phyloP scores from a whole-genome alignment of 2,113 vertebrate genomes.

The Centropus unirufus region DNA sequence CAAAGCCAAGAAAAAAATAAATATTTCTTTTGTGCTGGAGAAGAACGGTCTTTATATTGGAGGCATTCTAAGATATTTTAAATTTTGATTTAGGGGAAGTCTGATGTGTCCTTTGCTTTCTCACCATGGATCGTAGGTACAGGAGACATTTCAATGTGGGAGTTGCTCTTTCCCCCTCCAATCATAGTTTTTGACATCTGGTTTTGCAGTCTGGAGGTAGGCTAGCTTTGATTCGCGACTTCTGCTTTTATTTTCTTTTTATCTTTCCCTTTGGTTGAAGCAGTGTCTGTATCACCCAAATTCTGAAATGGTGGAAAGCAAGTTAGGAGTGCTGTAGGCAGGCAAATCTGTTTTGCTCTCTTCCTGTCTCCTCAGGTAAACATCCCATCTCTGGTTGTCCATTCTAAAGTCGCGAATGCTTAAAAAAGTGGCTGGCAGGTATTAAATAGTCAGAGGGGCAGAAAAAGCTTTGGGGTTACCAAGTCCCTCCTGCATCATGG shows the following conservation, averaged over 20 bases:
- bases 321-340: neutral
- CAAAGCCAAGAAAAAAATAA: neutral
- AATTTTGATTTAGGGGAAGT: neutral
- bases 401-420: neutral
- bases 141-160: neutral
- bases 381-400: neutral
- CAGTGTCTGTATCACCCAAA: neutral
- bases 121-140: neutral
- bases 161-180: neutral
- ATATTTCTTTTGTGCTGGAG: neutral
- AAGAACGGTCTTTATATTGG: neutral
- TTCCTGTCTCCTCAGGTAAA: neutral
- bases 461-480: neutral
- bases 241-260: constrained; percentile 34
- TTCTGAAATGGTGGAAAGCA: neutral
- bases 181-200: neutral
- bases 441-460: neutral
- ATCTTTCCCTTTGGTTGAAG: neutral
- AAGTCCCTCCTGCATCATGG: neutral
- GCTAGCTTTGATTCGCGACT: neutral
- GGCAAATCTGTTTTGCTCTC: neutral
- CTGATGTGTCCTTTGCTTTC: neutral
- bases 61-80: neutral
- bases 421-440: neutral
- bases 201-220: neutral